phyloP scores from a whole-genome alignment of 2,113 vertebrate species.

The Mohoua ochrocephala region DNA sequence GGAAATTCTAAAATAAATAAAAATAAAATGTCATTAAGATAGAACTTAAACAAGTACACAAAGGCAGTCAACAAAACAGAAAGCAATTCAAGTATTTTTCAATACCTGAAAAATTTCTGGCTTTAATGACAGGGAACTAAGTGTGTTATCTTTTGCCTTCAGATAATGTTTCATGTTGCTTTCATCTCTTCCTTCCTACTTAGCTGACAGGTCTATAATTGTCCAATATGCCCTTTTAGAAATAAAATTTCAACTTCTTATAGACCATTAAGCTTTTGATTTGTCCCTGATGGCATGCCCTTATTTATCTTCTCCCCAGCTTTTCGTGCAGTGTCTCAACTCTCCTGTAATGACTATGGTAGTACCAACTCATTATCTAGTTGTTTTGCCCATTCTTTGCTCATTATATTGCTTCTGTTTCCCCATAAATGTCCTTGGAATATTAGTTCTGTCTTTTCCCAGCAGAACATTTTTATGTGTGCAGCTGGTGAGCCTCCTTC shows the following conservation, averaged over 20 bases:
- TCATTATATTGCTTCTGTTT: conserved; percentile 16
- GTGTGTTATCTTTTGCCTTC: neutral
- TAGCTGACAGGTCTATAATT: conserved; percentile 5
- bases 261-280: conserved; percentile 22
- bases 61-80: neutral
- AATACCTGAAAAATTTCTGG: neutral
- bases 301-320: neutral
- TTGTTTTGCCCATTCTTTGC: conserved; percentile 15
- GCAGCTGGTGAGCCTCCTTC: conserved; percentile 57
- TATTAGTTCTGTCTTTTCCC: conserved; percentile 37
- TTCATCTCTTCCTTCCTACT: neutral
- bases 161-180: neutral
- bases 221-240: neutral
- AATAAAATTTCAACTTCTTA: neutral
- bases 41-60: neutral
- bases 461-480: conserved; percentile 29
- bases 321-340: neutral
- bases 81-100: neutral
- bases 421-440: conserved; percentile 35
- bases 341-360: neutral
- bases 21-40: neutral
- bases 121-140: neutral
- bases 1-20: neutral
- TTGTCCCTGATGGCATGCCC: neutral
- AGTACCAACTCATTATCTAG: conserved; percentile 34